phyloP scores from a whole-genome alignment of 2,113 vertebrate species.

The Cairina moschata region DNA sequence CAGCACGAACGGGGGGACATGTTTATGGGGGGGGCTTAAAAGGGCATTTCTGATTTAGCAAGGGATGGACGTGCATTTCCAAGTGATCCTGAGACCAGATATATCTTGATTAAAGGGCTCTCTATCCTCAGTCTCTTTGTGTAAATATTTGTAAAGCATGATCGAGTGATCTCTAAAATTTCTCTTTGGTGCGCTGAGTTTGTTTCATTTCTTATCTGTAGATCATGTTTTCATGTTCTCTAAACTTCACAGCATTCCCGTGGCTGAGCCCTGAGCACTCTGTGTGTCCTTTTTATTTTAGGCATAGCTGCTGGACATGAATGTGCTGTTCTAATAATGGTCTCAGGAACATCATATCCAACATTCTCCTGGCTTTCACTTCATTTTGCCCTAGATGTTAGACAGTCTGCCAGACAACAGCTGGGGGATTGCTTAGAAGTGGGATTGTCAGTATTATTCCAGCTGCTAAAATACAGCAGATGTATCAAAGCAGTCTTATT shows the following conservation, averaged over 20 bases:
- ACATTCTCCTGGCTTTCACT: conserved; percentile 19
- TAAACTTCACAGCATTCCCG: conserved; percentile 38
- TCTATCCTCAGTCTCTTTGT: conserved; percentile 51
- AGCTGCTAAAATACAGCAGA: neutral
- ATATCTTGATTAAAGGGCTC: conserved; percentile 53
- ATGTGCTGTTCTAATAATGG: conserved; percentile 51
- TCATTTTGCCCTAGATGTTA: neutral
- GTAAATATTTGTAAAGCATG: conserved; percentile 68
- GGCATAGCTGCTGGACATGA: conserved; percentile 65
- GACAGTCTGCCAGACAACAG: neutral
- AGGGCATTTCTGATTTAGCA: conserved; percentile 59
- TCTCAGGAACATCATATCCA: conserved; percentile 40
- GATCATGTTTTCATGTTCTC: conserved; percentile 62
- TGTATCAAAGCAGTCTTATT: neutral
- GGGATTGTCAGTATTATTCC: neutral
- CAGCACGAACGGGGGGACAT: neutral
- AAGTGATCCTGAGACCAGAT: conserved; percentile 72
- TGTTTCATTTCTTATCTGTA: conserved; percentile 58
- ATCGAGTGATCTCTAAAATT: conserved; percentile 40
- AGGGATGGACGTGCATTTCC: conserved; percentile 57
- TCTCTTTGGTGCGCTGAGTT: conserved; percentile 60
- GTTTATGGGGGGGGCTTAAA: conserved; percentile 50
- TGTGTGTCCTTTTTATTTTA: conserved; percentile 67
- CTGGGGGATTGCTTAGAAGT: neutral
- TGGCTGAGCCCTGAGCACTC: conserved; percentile 56